Evolutionary conservation across 2,113 vertebrate species (phyloP), one percentile per base, ranked within the genome.

Genomic region (Lethenteron camtschaticum): DNA sequence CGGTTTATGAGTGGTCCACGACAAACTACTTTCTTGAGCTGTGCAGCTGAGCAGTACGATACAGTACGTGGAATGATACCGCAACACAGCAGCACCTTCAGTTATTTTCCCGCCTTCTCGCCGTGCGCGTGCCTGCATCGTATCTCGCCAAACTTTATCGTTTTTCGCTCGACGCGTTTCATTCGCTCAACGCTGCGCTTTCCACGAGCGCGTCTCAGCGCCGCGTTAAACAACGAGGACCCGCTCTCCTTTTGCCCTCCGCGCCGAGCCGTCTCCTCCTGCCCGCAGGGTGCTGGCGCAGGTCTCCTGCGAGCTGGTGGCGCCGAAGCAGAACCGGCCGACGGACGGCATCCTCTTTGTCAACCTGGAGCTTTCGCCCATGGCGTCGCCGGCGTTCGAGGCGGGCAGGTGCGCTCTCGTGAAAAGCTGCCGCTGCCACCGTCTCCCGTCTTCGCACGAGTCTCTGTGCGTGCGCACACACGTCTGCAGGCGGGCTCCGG

Each of bases 301-400:
- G 76, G 92, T 96, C 58, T 96, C 92, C 0, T 90, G 88, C 81
- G 94, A 97, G 71, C 83, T 99, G 69, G 87, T 94, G 68, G 71
- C 83, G 71, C 94, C 94, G 3, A 96, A 97, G 78, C 85, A 83
- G 4, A 92, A 73, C 20, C 83, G 92, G 57, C 89, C 94, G 8
- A 89, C 88, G 1, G 94, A 99, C 78, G 94, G 94, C 55, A 82
- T 96, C 74, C 79, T 97, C 72, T 90, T 90, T 76, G 90, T 91
- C 74, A 95, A 94, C 71, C 81, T 99, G 68, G 92, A 97, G 71
- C 81, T 99, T 69, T 95, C 91, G 1, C 86, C 88, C 0, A 89
- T 99, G 90, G 92, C 92, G 14, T 88, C 90, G 0, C 94, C 94
- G 12, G 80, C 82, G 16, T 95, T 99, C 79, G 90, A 99, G 75